phyloP scores from a whole-genome alignment of 1,140 invertebrate genomes.

The Ylistrum balloti region DNA sequence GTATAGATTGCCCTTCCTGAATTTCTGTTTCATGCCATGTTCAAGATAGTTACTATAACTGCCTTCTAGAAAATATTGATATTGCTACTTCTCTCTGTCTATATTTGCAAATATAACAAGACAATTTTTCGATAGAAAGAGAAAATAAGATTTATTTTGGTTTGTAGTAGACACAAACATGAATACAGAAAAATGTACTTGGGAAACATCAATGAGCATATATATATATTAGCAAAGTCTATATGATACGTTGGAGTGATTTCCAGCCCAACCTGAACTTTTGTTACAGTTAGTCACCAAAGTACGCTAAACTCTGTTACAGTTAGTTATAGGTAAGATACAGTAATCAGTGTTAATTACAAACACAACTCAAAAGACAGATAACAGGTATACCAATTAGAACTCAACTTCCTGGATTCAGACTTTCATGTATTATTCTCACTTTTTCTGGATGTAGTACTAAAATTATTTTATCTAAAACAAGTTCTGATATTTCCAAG shows the following conservation, averaged over 20 bases:
- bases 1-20: no score
- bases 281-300: no score
- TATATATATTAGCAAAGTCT: constrained; percentile 18
- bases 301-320: neutral
- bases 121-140: neutral
- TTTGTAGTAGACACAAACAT: constrained; percentile 37
- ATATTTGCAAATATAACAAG: neutral
- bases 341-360: neutral
- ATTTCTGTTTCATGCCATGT: no score
- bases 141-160: constrained; percentile 10
- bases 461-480: no score
- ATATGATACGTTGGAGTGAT: neutral
- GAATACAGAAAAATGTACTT: neutral
- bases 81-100: no score
- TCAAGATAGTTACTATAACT: no score
- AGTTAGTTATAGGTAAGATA: neutral
- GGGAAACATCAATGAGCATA: neutral
- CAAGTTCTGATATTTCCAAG: no score
- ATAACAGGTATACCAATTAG: neutral
- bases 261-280: no score
- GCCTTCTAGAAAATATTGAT: no score
- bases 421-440: no score
- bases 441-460: no score
- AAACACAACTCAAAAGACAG: neutral
- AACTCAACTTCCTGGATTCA: no score